Evolutionary conservation across 2,888 invertebrate genomes (phyloP), one percentile per base, ranked within the genome.

Genomic region (Drosophila stalkeri): DNA sequence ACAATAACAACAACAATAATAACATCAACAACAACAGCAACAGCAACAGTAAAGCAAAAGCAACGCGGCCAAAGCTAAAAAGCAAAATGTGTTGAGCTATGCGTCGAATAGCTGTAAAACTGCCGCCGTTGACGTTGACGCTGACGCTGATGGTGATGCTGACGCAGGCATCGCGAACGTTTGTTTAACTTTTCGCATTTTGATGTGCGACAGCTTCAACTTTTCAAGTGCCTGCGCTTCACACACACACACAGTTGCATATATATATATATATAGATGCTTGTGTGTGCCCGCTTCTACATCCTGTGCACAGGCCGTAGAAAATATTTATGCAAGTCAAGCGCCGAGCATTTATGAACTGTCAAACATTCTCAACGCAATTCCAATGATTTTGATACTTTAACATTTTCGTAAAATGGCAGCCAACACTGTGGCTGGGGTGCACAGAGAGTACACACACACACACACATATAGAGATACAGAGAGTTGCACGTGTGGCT

Each of bases 341-440:
- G 89, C 85, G 78, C 77, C 85, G 85, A 83, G 91, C 89, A 87
- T 90, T 86, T 90, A 90, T 90, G 89, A 90, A 90, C 91, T 91
- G 89, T 90, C 89, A 90, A 90, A 90, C 89, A 90, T 86, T 91
- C 89, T 91, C 90, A 90, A 80, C 89, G 85, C 89, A 90, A 90
- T 90, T 91, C 77, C 89, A 91, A 90, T 91, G 91, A 90, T 91
- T 91, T 90, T 90, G 89, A 90, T 90, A 90, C 90, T 91, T 91
- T 86, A 89, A 90, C 89, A 90, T 90, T 91, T 91, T 91, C 88
- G 89, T 77, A 89, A 90, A 89, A 90, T 90, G 86, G 71, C 84
- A 79, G 77, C 86, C 86, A 84, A 77, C 81, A 79, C 81, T 78
- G 68, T 31, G 57, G 64, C 9, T 37, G 52, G 52, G 41, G 43